Conservation (phyloP, 2,797 vertebrate genomes). For the Acanthornis magna region DNA sequence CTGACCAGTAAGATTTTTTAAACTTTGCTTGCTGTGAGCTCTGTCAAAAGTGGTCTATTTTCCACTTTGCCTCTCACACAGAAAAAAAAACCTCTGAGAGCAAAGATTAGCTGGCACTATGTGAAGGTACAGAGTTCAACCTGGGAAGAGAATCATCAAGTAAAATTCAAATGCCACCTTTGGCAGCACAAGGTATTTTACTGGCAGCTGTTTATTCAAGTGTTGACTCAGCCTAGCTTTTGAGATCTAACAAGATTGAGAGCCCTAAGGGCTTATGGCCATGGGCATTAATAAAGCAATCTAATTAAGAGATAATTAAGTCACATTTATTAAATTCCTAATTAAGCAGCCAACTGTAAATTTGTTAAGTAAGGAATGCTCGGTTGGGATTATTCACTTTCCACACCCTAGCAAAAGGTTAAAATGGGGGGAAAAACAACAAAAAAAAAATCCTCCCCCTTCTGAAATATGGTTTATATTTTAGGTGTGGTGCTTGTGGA, state of each 20-base stretch:
- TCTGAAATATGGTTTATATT: background rate
- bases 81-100: background rate
- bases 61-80: background rate
- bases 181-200: background rate
- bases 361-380: slow-evolving; percentile 38
- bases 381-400: slow-evolving; percentile 8
- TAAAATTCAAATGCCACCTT: background rate
- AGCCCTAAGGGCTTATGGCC: slow-evolving; percentile 9
- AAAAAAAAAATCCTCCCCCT: background rate
- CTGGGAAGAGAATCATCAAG: background rate
- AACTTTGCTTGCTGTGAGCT: background rate
- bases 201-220: slow-evolving; percentile 35
- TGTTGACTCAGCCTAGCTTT: slow-evolving; percentile 40
- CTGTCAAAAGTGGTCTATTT: background rate
- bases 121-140: background rate
- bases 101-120: background rate
- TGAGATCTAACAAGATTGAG: slow-evolving; percentile 11
- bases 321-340: slow-evolving; percentile 52
- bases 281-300: slow-evolving; percentile 52
- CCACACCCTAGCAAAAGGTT: slow-evolving; percentile 21
- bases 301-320: slow-evolving; percentile 42
- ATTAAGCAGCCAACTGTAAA: slow-evolving; percentile 45
- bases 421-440: background rate
- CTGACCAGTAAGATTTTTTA: background rate
- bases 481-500: background rate